These are phyloP conservation scores for Hydrophis major DNA, from an alignment of 2,797 vertebrate genomes.

Conservation along the genomic window DNA sequence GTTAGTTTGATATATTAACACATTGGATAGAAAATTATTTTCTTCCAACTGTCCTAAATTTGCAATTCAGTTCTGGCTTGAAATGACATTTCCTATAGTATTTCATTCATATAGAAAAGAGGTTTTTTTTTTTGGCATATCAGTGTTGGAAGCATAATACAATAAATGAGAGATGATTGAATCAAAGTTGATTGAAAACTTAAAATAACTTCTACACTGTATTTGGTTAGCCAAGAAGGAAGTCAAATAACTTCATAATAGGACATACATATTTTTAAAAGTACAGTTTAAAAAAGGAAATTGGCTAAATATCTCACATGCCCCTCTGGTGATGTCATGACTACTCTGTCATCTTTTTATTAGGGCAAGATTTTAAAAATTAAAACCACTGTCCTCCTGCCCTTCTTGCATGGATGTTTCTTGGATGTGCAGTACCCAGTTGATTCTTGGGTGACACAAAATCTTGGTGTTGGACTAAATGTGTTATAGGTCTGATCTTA, in stretches of 20 bases:
- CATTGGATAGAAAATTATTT: neutral
- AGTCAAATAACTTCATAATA: neutral
- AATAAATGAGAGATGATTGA: neutral
- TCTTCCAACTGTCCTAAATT: neutral
- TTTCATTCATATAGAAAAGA: neutral
- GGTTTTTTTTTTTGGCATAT: neutral
- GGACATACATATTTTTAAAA: neutral
- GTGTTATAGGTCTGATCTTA: neutral
- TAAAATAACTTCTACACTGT: neutral
- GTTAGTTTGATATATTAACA: neutral
- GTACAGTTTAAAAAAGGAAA: neutral
- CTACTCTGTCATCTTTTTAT: neutral
- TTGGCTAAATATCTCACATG: neutral
- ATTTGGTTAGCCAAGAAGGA: neutral
- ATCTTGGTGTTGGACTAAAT: neutral
- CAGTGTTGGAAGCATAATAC: neutral
- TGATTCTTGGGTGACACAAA: neutral
- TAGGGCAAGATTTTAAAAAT: neutral
- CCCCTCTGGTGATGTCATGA: neutral
- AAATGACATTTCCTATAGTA: neutral
- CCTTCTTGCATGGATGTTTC: neutral
- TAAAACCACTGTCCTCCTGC: neutral
- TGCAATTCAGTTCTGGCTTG: neutral
- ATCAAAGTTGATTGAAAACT: neutral
- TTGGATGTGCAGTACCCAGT: neutral